These are phyloP conservation scores for Gallinago stenura DNA, from an alignment of 2,797 vertebrate species.

Conservation along the genomic window DNA sequence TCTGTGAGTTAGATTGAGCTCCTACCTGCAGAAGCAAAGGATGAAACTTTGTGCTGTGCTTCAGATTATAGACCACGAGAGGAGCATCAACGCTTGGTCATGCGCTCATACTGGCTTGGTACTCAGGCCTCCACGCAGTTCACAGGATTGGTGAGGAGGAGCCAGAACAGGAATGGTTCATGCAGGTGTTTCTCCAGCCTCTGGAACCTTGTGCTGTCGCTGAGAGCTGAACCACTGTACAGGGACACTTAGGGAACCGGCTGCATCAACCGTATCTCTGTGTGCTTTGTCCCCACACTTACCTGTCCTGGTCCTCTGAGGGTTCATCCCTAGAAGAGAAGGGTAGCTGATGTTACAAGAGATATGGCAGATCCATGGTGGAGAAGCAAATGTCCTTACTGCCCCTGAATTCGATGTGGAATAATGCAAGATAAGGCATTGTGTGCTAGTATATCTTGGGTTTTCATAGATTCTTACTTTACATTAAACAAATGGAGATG, in stretches of 20 bases:
- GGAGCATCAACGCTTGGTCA: neutral
- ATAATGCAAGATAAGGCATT: neutral
- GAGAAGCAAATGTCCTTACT: neutral
- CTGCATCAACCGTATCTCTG: neutral
- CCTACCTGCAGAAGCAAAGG: conserved; percentile 8
- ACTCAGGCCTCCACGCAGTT: neutral
- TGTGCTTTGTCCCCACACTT: neutral
- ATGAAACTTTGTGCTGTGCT: neutral
- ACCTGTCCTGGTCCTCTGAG: accelerated
- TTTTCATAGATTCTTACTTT: neutral
- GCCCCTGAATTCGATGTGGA: neutral
- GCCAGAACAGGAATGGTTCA: neutral
- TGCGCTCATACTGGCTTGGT: accelerated
- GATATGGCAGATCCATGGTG: neutral
- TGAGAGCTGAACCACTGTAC: neutral
- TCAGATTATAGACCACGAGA: neutral
- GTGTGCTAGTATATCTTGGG: neutral
- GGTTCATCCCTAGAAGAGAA: neutral
- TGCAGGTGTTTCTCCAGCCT: neutral
- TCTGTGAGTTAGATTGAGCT: neutral
- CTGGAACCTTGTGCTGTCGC: neutral
- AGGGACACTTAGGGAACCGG: neutral
- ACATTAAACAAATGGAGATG: neutral
- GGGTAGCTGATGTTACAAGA: neutral
- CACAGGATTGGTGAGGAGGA: neutral